These are phyloP conservation scores for Drosophila saltans DNA, from an alignment of 1,140 invertebrate species.

Conservation along the genomic window DNA sequence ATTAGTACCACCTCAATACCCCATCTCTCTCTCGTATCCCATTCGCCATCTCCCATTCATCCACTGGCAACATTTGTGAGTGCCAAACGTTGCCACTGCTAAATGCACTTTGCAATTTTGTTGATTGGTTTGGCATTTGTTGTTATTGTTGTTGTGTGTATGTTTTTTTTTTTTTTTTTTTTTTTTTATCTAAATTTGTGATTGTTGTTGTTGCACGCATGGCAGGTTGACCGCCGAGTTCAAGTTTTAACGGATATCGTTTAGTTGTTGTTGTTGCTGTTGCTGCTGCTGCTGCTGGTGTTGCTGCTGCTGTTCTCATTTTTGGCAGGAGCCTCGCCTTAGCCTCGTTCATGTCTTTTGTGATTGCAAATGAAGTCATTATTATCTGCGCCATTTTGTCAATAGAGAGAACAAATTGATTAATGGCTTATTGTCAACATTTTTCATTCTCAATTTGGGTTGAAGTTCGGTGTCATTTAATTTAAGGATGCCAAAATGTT, in stretches of 20 bases:
- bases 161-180: constrained; percentile 57
- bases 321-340: constrained; percentile 70
- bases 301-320: constrained; percentile 41
- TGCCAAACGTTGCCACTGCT: constrained; percentile 75
- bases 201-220: constrained; percentile 54
- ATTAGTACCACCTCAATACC: background rate
- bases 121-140: constrained; percentile 80
- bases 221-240: constrained; percentile 74
- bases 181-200: constrained; percentile 71
- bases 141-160: constrained; percentile 50
- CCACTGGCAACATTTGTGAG: constrained; percentile 36
- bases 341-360: constrained; percentile 46
- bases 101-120: constrained; percentile 81
- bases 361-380: constrained; percentile 71
- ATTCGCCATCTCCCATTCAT: background rate
- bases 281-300: constrained; percentile 11
- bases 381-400: constrained; percentile 66
- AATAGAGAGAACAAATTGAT: constrained; percentile 56
- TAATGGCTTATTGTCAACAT: constrained; percentile 59
- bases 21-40: constrained; percentile 9
- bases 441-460: constrained; percentile 26
- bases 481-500: constrained; percentile 1
- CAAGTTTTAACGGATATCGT: constrained; percentile 78
- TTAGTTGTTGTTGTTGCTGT: constrained; percentile 38
- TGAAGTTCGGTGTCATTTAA: background rate